phyloP scores from a whole-genome alignment of 2,797 vertebrate genomes.

The Pipistrellus kuhlii region DNA sequence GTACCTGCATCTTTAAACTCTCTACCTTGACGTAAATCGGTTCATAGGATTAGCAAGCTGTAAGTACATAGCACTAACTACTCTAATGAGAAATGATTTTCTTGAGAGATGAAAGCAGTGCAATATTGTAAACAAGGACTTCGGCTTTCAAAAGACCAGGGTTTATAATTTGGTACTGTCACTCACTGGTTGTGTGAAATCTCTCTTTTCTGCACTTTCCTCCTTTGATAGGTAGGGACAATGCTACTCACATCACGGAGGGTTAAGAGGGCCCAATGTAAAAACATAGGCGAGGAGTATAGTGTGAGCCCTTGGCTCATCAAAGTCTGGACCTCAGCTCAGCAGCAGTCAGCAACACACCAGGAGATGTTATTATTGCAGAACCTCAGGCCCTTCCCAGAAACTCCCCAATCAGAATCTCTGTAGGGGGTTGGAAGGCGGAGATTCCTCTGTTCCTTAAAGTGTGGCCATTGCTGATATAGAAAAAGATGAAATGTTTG shows the following conservation, averaged over 20 bases:
- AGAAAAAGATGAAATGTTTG: not conserved
- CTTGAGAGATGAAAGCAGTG: not conserved
- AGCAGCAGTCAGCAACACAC: not conserved
- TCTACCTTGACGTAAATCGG: not conserved
- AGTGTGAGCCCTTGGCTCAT: not conserved
- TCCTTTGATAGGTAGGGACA: not conserved
- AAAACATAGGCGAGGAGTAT: not conserved
- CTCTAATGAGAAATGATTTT: slow-evolving; percentile 23
- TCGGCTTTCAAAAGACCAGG: not conserved
- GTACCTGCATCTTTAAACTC: not conserved
- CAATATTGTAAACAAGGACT: not conserved
- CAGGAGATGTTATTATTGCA: not conserved
- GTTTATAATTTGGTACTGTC: not conserved
- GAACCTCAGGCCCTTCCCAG: not conserved
- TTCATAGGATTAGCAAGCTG: not conserved
- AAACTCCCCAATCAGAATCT: not conserved
- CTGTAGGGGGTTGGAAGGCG: too few relatives aligned
- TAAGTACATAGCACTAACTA: not conserved
- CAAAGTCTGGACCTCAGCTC: not conserved
- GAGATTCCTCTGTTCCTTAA: not conserved
- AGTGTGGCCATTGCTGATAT: not conserved
- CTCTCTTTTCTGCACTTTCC: not conserved
- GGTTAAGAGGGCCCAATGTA: not conserved
- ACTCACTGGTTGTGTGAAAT: not conserved
- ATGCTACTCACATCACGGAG: not conserved